Evolutionary conservation across 2,113 vertebrate species (phyloP), one percentile per base, ranked within the genome.

Genomic region (Hydropotes inermis): DNA sequence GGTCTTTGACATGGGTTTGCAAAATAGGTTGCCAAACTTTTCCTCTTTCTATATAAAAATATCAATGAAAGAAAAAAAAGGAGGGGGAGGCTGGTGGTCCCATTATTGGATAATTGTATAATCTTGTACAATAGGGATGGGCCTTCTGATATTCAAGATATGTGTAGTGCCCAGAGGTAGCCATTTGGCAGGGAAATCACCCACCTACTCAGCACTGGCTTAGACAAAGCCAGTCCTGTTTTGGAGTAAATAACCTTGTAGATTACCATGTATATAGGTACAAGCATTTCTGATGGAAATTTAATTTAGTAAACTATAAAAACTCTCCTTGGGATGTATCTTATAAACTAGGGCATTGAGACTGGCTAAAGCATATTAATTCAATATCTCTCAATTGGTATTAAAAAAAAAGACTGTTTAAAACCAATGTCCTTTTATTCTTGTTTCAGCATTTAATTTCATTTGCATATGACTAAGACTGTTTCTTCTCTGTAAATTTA

Each of bases 401-500:
- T 86, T 96, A 95, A 98, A 98, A 98, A 98, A 45, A 95, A 98
- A 96, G 70, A 93, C 83, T 94, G 52, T 84, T 97, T 98, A 98
- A 98, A 99, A 98, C 98, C 98, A 98, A 96, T 93, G 83, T 97
- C 97, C 86, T 98, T 99, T 98, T 98, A 98, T 99, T 98, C 98
- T 98, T 98, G 97, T 98, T 93, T 98, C 98, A 98, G 98, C 96
- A 96, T 98, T 98, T 99, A 98, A 99, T 98, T 98, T 98, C 95
- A 98, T 99, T 99, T 99, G 98, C 98, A 99, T 98, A 98, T 98
- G 94, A 96, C 74, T 93, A 98, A 98, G 98, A 92, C 96, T 98
- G 97, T 98, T 99, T 98, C 95, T 96, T 93, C 98, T 98, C 96
- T 95, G 96, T 97, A 98, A 98, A 99, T 98, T 98, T 98, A 99